These are phyloP conservation scores for Passer montanus DNA, from an alignment of 2,113 vertebrate genomes.

Conservation along the genomic window DNA sequence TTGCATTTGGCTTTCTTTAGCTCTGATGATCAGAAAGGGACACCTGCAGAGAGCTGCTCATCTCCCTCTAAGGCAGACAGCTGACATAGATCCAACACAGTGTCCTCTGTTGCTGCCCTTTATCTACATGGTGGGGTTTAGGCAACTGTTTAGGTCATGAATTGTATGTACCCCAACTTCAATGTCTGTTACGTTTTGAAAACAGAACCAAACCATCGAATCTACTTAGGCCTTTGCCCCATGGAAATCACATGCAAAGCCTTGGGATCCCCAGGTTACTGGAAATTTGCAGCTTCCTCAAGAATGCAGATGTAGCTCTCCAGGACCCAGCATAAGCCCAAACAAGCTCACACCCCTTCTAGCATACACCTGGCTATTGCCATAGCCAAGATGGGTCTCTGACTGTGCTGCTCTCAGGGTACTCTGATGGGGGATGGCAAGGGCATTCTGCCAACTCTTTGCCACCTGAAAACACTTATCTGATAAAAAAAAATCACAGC, in stretches of 20 bases:
- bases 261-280: neutral
- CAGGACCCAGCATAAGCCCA: neutral
- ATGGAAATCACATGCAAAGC: fast-evolving
- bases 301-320: neutral
- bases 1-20: neutral
- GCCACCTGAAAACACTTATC: neutral
- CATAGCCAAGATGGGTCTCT: neutral
- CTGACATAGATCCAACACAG: neutral
- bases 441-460: neutral
- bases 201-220: neutral
- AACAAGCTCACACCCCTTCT: neutral
- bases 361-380: neutral
- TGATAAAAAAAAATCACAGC: neutral
- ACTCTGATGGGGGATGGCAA: neutral
- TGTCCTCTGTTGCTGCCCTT: neutral
- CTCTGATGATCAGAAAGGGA: neutral
- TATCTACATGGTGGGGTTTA: neutral
- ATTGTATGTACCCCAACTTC: neutral
- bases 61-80: neutral
- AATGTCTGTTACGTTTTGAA: fast-evolving
- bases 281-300: neutral
- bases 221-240: fast-evolving
- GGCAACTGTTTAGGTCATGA: neutral
- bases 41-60: neutral
- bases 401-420: neutral